These are phyloP conservation scores for Sicus ferrugineus DNA, from an alignment of 2,888 invertebrate species.

Conservation along the genomic window DNA sequence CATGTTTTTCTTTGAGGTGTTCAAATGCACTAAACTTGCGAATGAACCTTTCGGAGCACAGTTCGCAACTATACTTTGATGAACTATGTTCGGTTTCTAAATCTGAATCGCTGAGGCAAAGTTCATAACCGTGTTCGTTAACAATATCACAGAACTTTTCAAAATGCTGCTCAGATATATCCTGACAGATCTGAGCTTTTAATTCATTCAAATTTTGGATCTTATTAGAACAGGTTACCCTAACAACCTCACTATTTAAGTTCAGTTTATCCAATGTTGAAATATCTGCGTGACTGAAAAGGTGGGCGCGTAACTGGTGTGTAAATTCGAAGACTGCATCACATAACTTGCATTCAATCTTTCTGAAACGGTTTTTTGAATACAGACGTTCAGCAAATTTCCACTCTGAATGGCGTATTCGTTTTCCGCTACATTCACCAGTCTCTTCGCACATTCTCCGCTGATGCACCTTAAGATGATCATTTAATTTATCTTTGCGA, in stretches of 20 bases:
- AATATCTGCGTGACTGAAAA: conserved; percentile 45
- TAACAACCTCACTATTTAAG: conserved; percentile 47
- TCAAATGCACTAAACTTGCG: conserved; percentile 54
- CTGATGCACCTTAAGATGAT: conserved; percentile 50
- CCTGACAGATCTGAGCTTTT: conserved; percentile 45
- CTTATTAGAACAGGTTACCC: conserved; percentile 40
- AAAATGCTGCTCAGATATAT: conserved; percentile 45
- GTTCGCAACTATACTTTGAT: conserved; percentile 49
- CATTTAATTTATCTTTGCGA: conserved; percentile 54
- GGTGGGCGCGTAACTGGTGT: conserved; percentile 51
- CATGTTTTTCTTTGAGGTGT: conserved; percentile 55
- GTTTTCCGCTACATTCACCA: neutral
- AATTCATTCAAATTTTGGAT: conserved; percentile 43
- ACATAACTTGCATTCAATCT: conserved; percentile 60
- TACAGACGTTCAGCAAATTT: conserved; percentile 55
- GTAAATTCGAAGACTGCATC: conserved; percentile 47
- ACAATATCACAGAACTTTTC: conserved; percentile 54
- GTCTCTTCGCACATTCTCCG: neutral
- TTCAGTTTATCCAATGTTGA: conserved; percentile 41
- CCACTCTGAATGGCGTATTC: conserved; percentile 47
- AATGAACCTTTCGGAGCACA: conserved; percentile 49
- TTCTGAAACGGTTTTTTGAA: conserved; percentile 46
- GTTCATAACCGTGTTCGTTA: conserved; percentile 58
- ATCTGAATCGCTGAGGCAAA: conserved; percentile 60
- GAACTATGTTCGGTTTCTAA: conserved; percentile 20